Conservation (phyloP, 2,888 invertebrate genomes). For the Thera britannica region DNA sequence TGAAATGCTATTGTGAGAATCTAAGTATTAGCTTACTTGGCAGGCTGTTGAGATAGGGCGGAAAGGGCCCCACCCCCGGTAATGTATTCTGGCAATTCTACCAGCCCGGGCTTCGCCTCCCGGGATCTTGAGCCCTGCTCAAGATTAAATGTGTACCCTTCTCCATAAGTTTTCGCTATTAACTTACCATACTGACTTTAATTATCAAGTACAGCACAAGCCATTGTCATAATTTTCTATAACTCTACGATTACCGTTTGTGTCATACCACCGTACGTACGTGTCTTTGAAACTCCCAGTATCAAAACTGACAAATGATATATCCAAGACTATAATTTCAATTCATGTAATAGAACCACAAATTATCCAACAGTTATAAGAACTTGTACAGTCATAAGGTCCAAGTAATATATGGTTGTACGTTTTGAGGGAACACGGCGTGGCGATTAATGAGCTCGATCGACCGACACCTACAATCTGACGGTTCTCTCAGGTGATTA, state of each 20-base stretch:
- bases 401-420: constrained; percentile 23
- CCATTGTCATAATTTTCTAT: not conserved
- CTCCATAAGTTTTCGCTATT: constrained; percentile 1
- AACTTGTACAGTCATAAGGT: constrained; percentile 20
- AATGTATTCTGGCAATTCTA: constrained; percentile 79
- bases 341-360: constrained; percentile 25
- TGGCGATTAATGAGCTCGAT: constrained; percentile 50
- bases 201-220: not conserved
- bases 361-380: constrained; percentile 20
- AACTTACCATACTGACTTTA: not conserved
- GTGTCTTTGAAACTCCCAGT: constrained; percentile 19
- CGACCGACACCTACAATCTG: constrained; percentile 45
- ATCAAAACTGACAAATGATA: constrained; percentile 26
- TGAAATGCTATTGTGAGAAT: constrained; percentile 54
- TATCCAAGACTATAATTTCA: constrained; percentile 25
- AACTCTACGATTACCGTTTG: not conserved
- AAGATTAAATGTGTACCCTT: constrained; percentile 70
- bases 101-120: constrained; percentile 54
- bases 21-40: constrained; percentile 64
- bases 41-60: constrained; percentile 75
- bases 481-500: constrained; percentile 47
- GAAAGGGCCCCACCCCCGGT: constrained; percentile 58
- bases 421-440: constrained; percentile 35
- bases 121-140: constrained; percentile 58
- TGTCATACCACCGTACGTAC: constrained; percentile 14